A percentile compares a stretch with the other conserved stretches of the same genome.
Conservation (phyloP, 2,113 vertebrate genomes). For the Triplophysa dalaica region DNA sequence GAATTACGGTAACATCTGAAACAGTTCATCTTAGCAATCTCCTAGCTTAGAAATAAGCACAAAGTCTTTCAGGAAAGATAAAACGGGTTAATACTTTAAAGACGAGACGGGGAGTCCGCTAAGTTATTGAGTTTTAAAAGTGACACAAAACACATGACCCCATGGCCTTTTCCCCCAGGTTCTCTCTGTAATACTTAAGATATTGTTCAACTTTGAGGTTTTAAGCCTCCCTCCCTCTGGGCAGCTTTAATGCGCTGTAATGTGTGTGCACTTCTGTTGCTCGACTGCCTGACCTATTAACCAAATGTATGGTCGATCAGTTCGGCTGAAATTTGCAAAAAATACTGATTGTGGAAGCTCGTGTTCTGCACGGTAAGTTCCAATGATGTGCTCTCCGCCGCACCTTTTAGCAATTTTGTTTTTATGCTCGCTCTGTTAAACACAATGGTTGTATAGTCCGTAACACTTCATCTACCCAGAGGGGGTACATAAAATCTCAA, state of each 20-base stretch:
- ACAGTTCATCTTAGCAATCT: constrained; percentile 46
- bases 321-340: constrained; percentile 31
- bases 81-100: constrained; percentile 52
- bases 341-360: constrained; percentile 32
- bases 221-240: constrained; percentile 35
- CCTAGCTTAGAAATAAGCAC: constrained; percentile 56
- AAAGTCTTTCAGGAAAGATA: constrained; percentile 52
- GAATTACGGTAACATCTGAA: constrained; percentile 63
- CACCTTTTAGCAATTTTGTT: constrained; percentile 38
- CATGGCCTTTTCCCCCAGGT: constrained; percentile 37
- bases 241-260: constrained; percentile 46
- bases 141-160: constrained; percentile 49
- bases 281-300: constrained; percentile 52
- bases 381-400: constrained; percentile 27
- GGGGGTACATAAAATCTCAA: constrained; percentile 46
- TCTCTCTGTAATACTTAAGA: constrained; percentile 48
- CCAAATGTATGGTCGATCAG: constrained; percentile 44
- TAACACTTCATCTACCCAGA: constrained; percentile 46
- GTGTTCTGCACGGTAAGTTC: constrained; percentile 35
- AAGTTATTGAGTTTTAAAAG: constrained; percentile 57
- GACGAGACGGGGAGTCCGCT: constrained; percentile 31
- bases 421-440: constrained; percentile 52
- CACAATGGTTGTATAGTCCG: constrained; percentile 48
- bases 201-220: constrained; percentile 45
- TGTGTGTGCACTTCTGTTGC: constrained; percentile 37